Evolutionary conservation across 2,113 vertebrate genomes (phyloP).

Genomic region (Psittacara wagleri): DNA sequence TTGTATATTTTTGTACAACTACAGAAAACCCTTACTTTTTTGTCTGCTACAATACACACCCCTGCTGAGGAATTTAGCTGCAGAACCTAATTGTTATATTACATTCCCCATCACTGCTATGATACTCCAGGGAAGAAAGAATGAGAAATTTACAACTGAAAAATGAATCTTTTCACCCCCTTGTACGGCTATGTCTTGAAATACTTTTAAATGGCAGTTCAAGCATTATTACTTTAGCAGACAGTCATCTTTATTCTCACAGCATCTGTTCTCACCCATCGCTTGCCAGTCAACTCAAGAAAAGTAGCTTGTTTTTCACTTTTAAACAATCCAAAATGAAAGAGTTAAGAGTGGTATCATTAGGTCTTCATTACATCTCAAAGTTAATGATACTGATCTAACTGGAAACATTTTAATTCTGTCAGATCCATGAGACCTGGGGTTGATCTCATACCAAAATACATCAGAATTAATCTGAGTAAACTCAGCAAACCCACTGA

Average conservation of each 20-base stretch:
- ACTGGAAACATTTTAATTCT: neutral
- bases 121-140: slow-evolving; percentile 30
- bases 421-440: neutral
- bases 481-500: neutral
- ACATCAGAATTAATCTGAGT: neutral
- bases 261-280: neutral
- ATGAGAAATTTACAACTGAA: slow-evolving; percentile 3
- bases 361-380: neutral
- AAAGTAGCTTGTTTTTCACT: neutral
- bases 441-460: neutral
- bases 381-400: neutral
- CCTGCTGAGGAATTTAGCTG: neutral
- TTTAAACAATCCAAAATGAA: neutral
- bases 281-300: neutral
- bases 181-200: slow-evolving; percentile 6
- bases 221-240: slow-evolving; percentile 34
- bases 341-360: neutral
- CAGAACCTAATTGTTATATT: slow-evolving; percentile 37
- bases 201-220: slow-evolving; percentile 24
- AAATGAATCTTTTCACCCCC: slow-evolving; percentile 23
- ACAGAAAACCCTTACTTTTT: neutral
- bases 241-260: neutral
- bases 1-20: neutral
- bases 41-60: neutral
- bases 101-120: slow-evolving; percentile 23